phyloP scores from a whole-genome alignment of 2,888 invertebrate genomes.

The Nineta flava region DNA sequence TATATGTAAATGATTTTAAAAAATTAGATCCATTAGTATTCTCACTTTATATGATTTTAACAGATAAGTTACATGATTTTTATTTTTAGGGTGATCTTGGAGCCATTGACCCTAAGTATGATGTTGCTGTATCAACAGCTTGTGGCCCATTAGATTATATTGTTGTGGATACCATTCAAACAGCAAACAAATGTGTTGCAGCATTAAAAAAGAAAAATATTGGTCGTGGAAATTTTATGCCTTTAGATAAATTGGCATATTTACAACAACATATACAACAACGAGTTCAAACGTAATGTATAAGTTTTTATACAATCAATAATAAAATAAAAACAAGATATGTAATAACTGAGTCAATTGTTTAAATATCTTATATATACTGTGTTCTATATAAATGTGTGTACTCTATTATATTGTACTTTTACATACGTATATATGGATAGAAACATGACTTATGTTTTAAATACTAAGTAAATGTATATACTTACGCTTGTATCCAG shows the following conservation, averaged over 20 bases:
- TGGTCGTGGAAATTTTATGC: conserved; percentile 77
- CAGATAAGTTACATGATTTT: neutral
- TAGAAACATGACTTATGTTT: too few relatives aligned
- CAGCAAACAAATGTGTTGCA: conserved; percentile 72
- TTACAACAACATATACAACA: conserved; percentile 28
- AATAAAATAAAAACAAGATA: too few relatives aligned
- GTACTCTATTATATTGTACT: too few relatives aligned
- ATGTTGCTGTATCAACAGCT: conserved; percentile 90
- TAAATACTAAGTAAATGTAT: too few relatives aligned
- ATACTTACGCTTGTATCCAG: too few relatives aligned
- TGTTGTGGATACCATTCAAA: conserved; percentile 75
- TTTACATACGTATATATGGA: too few relatives aligned
- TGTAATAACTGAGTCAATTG: too few relatives aligned
- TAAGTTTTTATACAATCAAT: neutral
- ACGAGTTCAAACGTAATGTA: conserved; percentile 36
- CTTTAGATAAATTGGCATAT: conserved; percentile 68
- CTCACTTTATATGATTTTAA: neutral
- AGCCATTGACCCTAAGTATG: conserved; percentile 81
- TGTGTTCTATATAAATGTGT: too few relatives aligned
- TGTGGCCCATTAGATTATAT: conserved; percentile 82
- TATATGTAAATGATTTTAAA: conserved; percentile 1
- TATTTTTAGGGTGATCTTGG: conserved; percentile 76
- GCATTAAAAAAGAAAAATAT: conserved; percentile 60
- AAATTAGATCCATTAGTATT: neutral
- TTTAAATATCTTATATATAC: too few relatives aligned